Evolutionary conservation across 2,797 vertebrate genomes (phyloP).

Genomic region (Falco rusticolus): DNA sequence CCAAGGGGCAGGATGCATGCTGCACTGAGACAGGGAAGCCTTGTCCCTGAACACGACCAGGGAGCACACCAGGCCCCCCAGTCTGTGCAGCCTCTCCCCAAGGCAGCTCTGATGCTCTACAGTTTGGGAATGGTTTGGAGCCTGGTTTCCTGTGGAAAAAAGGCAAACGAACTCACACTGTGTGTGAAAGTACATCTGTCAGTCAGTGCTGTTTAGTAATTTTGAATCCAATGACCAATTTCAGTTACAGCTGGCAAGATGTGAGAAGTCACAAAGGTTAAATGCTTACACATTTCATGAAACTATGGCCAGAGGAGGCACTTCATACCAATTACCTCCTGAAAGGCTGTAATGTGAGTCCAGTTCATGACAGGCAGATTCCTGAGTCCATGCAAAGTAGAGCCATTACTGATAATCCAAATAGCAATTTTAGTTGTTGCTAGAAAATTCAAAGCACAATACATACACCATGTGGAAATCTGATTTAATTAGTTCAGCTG

Average conservation of each 20-base stretch:
- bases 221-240: not conserved
- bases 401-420: not conserved
- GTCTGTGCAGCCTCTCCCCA: accelerated
- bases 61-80: accelerated
- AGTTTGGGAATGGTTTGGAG: not conserved
- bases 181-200: not conserved
- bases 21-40: not conserved
- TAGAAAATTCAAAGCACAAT: not conserved
- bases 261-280: not conserved
- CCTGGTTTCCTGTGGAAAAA: not conserved
- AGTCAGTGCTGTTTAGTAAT: not conserved
- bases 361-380: not conserved
- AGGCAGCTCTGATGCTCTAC: too few species aligned
- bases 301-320: not conserved
- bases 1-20: not conserved
- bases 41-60: accelerated
- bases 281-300: not conserved
- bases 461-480: not conserved
- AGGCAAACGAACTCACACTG: not conserved
- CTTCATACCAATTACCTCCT: not conserved
- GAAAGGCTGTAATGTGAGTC: not conserved
- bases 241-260: not conserved
- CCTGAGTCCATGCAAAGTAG: not conserved
- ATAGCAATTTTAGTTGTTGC: not conserved
- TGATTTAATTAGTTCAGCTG: not conserved